Base-by-base conservation (phyloP, 2,888 invertebrate genomes). In the Nemurella pictetii region DNA sequence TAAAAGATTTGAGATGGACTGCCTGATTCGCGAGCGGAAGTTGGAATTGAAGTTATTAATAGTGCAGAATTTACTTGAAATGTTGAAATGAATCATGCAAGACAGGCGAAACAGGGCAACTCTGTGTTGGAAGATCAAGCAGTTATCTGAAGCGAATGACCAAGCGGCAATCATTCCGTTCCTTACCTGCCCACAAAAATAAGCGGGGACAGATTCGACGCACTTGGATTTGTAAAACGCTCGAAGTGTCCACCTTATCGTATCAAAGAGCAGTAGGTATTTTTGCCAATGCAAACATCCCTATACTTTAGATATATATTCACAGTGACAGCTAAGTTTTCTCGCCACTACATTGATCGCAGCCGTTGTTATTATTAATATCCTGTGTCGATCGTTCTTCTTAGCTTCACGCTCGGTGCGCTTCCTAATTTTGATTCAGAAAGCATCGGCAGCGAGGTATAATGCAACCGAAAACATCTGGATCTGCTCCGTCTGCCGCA, bases 21-120 rank as follows among this genome's bases (percentile, higher is more conserved):
- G 75, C 75, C 7, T 55, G 55, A 55, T 55, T 55, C 55, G 75
- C 75, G n/a, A 30, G n/a, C 26, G 78, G 28, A 78, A 78, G 30
- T 29, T 78, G 28, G 78, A 78, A 78, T 27, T 78, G 28, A 78
- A 29, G 78, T 30, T 78, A 78, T 78, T 78, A 78, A 78, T 78
- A 78, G 78, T 75, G 78, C 9, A 28, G 75, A n/a, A 75, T 75
- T 75, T 75, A 75, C 75, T 75, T 75, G 75, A 75, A 75, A 75
- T 27, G 75, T 28, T n/a, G 7, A 28, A 29, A 30, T 78, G 78
- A 78, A 78, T 78, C 78, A 78, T 78, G 30, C 75, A 28, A 27
- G 75, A 75, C 26, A 55, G 55, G 32, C 55, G 55, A 20, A 20
- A 55, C 55, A 55, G 55, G 12, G 55, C 20, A 55, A 55, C 55